Evolutionary conservation across 2,888 invertebrate species (phyloP), one percentile per base, ranked within the genome.

Genomic region (Brachylomia viminalis): DNA sequence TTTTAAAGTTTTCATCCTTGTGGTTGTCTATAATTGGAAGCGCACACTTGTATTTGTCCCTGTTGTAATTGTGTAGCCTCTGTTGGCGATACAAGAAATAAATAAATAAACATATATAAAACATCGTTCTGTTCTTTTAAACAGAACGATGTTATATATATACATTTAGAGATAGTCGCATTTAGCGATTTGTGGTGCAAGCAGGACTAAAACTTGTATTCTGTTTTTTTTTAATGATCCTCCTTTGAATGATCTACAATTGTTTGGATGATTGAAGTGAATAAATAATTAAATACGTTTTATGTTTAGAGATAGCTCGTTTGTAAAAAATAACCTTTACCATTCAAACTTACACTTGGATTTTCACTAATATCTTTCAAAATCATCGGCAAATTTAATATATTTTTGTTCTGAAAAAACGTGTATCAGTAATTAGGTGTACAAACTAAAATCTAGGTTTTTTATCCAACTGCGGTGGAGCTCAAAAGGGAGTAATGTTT

Each of bases 341-440:
- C 1, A 49, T 42, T 45, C 0, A 10, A 27, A 75, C 77, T 76
- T 76, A 75, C 75, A 45, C 27, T 38, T 54, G 65, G 23, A 27
- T 20, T 23, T 7, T 45, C 33, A 13, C 17, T 76, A 0, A 33
- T 23, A 17, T 54, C 52, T 76, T 27, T 76, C 27, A 75, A 33
- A 56, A 72, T 33, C 23, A 15, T 13, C 0, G 4, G 72, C 20
- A 45, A 17, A 45, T 64, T 23, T 2, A 6, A 1, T 6, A 75
- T 23, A 11, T 49, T 33, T 64, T 33, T 27, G 27, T 45, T 49
- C 76, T 75, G 64, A 10, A 64, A 75, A 49, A 27, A 4, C 1
- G 17, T 5, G 2, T 52, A 17, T 33, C 13, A 54, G 20, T 20
- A 20, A 20, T 58, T 58, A 64, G 17, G 6, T 42, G 33, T 54